Conservation (phyloP, 2,888 invertebrate genomes). For the Xanthostigma xanthostigma region DNA sequence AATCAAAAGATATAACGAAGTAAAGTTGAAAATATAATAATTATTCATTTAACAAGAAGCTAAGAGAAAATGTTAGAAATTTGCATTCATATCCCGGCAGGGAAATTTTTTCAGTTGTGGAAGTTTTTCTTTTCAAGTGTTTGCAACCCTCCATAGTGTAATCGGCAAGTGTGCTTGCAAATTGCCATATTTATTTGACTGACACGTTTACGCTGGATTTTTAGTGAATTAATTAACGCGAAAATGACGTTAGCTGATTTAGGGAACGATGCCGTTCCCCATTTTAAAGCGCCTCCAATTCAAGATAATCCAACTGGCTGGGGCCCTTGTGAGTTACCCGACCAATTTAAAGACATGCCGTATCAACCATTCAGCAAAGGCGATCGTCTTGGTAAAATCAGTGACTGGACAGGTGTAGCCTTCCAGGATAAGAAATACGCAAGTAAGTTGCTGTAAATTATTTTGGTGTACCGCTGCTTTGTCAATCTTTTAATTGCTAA, state of each 20-base stretch:
- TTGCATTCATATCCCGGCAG: too few species aligned
- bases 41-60: too few species aligned
- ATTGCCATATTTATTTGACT: too few species aligned
- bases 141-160: too few species aligned
- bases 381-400: constrained; percentile 95
- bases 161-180: too few species aligned
- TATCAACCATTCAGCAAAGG: constrained; percentile 99
- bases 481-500: not conserved
- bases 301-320: constrained; percentile 84
- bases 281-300: constrained; percentile 57
- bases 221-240: not conserved
- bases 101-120: too few species aligned
- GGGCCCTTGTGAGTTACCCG: constrained; percentile 92
- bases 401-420: constrained; percentile 94
- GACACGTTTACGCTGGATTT: too few species aligned
- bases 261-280: constrained; percentile 40
- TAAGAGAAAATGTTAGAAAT: too few species aligned
- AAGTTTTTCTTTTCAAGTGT: too few species aligned
- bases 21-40: too few species aligned
- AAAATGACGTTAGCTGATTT: constrained; percentile 21
- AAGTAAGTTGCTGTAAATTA: constrained; percentile 40
- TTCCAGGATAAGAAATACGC: constrained; percentile 88
- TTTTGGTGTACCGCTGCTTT: not conserved
- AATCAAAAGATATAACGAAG: too few species aligned
- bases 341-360: constrained; percentile 90